Evolutionary conservation across 2,113 vertebrate species (phyloP).

Genomic region (Rynchops niger): DNA sequence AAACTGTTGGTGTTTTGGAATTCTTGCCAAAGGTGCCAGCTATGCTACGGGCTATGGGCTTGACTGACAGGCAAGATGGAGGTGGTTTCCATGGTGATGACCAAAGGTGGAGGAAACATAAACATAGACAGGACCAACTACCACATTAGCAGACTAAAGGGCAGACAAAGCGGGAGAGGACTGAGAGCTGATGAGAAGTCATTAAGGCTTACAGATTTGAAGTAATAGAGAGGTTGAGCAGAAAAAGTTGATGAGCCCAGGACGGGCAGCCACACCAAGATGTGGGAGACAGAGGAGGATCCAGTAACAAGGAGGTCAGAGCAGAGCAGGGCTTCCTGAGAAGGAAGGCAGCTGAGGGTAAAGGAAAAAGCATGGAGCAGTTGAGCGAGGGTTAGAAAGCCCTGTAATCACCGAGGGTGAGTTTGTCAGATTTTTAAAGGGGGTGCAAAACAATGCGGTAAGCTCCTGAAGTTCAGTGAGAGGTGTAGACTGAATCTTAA

Average conservation of each 20-base stretch:
- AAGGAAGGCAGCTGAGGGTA: not conserved
- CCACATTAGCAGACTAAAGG: not conserved
- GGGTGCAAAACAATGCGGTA: not conserved
- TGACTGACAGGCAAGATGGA: not conserved
- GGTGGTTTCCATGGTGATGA: not conserved
- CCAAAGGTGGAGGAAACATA: not conserved
- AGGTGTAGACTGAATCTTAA: not conserved
- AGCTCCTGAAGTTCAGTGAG: not conserved
- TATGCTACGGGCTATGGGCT: not conserved
- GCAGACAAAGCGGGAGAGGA: not conserved
- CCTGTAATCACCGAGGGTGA: not conserved
- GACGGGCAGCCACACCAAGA: fast-evolving
- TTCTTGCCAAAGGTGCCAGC: not conserved
- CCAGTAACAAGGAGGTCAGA: fast-evolving
- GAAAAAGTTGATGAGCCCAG: not conserved
- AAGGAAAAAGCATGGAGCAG: not conserved
- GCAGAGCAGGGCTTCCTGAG: not conserved
- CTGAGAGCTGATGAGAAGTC: not conserved
- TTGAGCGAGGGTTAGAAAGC: not conserved
- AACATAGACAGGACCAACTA: not conserved
- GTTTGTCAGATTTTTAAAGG: not conserved
- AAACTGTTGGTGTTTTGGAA: not conserved
- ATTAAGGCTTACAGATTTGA: not conserved
- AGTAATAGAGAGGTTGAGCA: not conserved
- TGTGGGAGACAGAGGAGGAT: not conserved